Evolutionary conservation across 2,797 vertebrate species (phyloP).

Genomic region (Mergus octosetaceus): DNA sequence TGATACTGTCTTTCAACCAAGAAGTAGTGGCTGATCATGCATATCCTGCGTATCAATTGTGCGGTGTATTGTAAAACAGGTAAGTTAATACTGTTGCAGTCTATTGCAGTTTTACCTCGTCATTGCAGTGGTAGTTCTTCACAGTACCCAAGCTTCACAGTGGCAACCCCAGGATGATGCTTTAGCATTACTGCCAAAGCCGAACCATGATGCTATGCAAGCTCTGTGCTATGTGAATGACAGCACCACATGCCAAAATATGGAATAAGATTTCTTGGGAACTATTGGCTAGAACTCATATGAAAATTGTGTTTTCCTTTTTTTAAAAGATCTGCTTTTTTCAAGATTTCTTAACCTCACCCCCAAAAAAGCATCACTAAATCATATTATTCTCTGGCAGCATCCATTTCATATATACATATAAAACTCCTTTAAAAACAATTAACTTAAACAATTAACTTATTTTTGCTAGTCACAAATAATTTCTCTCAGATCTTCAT

Average conservation of each 20-base stretch:
- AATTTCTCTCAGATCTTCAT: background rate
- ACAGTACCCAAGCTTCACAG: background rate
- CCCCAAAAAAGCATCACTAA: background rate
- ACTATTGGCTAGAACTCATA: background rate
- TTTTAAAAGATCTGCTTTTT: background rate
- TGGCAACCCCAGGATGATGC: background rate
- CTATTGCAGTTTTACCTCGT: background rate
- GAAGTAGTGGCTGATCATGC: background rate
- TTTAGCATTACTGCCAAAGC: background rate
- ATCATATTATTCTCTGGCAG: background rate
- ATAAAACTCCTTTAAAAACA: background rate
- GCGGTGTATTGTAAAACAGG: background rate
- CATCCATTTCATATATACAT: background rate
- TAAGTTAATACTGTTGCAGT: background rate
- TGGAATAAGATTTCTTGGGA: background rate
- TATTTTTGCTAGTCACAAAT: background rate
- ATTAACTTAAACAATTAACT: background rate
- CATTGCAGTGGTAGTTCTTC: background rate
- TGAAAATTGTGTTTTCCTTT: background rate
- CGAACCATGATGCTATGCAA: rapidly evolving
- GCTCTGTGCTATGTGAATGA: background rate
- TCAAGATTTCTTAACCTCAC: background rate
- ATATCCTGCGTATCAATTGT: background rate
- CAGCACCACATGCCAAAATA: background rate
- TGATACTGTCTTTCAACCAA: rapidly evolving